phyloP scores from a whole-genome alignment of 2,113 vertebrate species.

The Pteronura brasiliensis region DNA sequence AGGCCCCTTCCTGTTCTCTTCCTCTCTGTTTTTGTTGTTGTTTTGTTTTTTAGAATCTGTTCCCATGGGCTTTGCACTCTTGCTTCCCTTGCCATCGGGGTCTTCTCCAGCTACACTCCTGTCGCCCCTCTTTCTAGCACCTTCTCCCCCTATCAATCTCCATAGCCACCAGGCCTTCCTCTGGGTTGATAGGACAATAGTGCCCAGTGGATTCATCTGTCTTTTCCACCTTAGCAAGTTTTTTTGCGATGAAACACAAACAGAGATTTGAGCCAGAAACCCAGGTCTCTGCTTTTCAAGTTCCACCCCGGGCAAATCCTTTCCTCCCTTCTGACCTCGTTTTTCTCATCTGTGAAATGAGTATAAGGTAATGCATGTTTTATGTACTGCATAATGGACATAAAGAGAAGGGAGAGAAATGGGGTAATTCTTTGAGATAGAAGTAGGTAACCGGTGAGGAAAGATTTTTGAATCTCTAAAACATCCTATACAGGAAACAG shows the following conservation, averaged over 20 bases:
- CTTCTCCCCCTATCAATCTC: background rate
- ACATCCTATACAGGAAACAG: background rate
- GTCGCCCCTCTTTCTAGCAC: background rate
- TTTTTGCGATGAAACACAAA: background rate
- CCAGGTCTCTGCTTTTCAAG: background rate
- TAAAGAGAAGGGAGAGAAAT: background rate
- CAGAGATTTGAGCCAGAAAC: background rate
- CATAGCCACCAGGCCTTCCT: background rate
- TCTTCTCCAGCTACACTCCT: background rate
- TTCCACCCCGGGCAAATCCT: background rate
- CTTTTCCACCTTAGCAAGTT: background rate
- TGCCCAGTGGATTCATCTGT: background rate
- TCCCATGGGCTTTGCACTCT: background rate
- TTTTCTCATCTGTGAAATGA: background rate
- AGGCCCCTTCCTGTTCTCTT: background rate
- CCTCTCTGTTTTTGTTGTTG: background rate
- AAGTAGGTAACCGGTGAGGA: background rate
- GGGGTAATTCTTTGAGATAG: background rate
- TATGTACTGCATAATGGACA: background rate
- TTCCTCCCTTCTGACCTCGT: background rate
- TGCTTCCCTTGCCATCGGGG: no score
- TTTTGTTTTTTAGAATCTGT: background rate
- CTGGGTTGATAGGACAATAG: background rate
- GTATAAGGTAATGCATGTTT: background rate
- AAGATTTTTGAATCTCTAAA: background rate